These are phyloP conservation scores for Pteropus rufus DNA, from an alignment of 2,797 vertebrate genomes.

Conservation along the genomic window DNA sequence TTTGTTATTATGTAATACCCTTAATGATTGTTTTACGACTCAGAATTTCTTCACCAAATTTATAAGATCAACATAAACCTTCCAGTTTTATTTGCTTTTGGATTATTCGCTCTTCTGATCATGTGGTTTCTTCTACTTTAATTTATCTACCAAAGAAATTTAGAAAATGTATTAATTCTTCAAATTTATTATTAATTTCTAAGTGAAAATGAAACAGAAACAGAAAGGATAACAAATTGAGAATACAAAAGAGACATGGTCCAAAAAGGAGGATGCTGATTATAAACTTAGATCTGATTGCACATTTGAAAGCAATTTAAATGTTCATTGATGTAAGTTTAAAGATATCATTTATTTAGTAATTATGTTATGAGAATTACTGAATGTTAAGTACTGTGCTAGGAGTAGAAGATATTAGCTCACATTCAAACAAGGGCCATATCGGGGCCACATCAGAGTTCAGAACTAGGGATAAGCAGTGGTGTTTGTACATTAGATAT, in stretches of 20 bases:
- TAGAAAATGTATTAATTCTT: conserved; percentile 10
- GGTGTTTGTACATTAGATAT: neutral
- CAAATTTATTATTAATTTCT: conserved; percentile 17
- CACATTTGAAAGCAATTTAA: neutral
- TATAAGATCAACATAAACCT: neutral
- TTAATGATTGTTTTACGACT: neutral
- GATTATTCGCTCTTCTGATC: neutral
- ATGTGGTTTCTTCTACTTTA: neutral
- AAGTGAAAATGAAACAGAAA: conserved; percentile 31
- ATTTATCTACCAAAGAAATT: neutral
- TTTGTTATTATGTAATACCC: neutral
- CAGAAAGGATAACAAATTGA: neutral
- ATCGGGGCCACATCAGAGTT: neutral
- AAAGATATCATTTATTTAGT: neutral
- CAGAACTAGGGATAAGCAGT: neutral
- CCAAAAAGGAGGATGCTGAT: neutral
- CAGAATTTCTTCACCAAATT: neutral
- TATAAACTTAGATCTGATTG: neutral
- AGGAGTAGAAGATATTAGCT: neutral
- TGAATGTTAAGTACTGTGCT: neutral
- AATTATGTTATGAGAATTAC: neutral
- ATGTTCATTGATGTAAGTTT: neutral
- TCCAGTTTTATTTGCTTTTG: neutral
- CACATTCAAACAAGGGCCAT: neutral
- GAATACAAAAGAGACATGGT: neutral